Conservation (phyloP, 64 coral and sea anemone genomes). For the Catalaphyllia jardinei region DNA sequence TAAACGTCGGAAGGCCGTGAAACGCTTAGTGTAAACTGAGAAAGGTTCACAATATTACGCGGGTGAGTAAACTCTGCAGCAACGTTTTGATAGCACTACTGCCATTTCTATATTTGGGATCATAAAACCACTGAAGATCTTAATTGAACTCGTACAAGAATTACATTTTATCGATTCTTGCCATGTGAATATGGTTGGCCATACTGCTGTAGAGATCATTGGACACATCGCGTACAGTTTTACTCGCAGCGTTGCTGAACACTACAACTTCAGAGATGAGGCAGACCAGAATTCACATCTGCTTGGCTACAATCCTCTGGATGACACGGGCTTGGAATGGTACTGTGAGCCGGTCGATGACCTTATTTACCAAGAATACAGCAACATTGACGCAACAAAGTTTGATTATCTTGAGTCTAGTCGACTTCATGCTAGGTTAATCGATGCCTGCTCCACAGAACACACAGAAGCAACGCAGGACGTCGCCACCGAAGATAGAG, state of each 20-base stretch:
- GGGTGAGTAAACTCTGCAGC: too few species aligned
- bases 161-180: not conserved
- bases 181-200: not conserved
- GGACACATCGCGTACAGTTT: not conserved
- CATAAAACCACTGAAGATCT: not conserved
- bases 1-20: too few species aligned
- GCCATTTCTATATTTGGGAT: not conserved
- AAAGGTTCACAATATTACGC: too few species aligned
- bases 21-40: too few species aligned
- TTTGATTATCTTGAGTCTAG: not conserved
- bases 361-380: slow-evolving; percentile 15
- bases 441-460: not conserved
- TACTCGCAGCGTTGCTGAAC: slow-evolving; percentile 13
- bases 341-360: not conserved
- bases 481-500: not conserved
- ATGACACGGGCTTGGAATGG: not conserved
- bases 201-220: not conserved
- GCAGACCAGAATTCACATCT: not conserved
- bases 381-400: not conserved
- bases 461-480: not conserved
- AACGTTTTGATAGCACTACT: too few species aligned
- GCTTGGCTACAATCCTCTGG: not conserved
- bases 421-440: not conserved
- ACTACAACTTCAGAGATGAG: not conserved
- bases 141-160: too few species aligned